Conservation (phyloP, 2,113 vertebrate species). For the Tonatia bakeri region DNA sequence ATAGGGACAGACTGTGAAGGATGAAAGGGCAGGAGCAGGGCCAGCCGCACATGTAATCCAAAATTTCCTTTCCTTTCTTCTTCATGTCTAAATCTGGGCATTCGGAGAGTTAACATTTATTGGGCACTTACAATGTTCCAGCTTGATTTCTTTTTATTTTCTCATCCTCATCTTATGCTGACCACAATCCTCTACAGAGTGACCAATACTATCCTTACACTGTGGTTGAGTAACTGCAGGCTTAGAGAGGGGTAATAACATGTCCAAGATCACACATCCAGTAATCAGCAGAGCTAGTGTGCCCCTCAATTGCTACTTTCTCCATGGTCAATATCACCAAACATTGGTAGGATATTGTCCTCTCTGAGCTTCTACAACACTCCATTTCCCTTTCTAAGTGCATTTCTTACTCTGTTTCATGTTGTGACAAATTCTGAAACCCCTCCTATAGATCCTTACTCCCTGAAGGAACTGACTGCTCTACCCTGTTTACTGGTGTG, state of each 20-base stretch:
- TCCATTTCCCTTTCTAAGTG: background rate
- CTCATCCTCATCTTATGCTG: background rate
- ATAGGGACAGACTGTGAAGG: background rate
- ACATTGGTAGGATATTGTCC: background rate
- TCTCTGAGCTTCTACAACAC: background rate
- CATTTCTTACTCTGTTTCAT: background rate
- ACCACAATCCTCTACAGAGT: background rate
- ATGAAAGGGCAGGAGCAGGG: background rate
- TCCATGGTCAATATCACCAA: background rate
- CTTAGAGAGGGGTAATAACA: background rate
- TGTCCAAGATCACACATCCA: background rate
- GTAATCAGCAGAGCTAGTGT: background rate
- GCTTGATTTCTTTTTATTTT: background rate
- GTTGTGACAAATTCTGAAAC: background rate
- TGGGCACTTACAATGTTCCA: background rate
- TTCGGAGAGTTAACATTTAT: background rate
- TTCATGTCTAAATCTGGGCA: background rate
- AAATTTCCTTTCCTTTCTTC: background rate
- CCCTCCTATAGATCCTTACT: background rate
- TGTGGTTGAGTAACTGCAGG: background rate
- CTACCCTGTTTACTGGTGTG: background rate
- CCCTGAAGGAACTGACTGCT: background rate
- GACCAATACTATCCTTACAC: background rate
- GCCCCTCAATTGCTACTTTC: background rate
- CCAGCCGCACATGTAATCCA: too few species aligned